These are phyloP conservation scores for Cheilosia grossa DNA, from an alignment of 2,888 invertebrate species.

Conservation along the genomic window DNA sequence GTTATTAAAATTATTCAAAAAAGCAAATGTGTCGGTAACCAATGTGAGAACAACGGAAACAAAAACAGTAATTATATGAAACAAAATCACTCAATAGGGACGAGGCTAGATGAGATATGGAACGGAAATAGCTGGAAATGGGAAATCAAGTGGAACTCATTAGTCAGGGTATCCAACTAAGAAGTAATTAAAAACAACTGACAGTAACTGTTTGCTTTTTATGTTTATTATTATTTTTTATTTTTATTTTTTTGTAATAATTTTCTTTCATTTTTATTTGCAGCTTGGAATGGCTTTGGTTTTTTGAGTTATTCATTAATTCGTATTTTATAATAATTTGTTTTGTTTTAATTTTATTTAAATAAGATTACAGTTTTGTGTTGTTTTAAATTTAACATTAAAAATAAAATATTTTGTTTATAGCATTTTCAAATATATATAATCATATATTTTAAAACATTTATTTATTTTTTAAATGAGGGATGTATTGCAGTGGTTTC, in stretches of 20 bases:
- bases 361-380: slow-evolving; percentile 62
- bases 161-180: background rate
- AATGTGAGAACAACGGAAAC: slow-evolving; percentile 13
- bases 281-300: slow-evolving; percentile 22
- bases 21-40: slow-evolving; percentile 30
- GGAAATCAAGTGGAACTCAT: background rate
- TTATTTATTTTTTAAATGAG: slow-evolving; percentile 13
- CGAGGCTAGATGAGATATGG: slow-evolving; percentile 6
- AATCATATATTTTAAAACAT: slow-evolving; percentile 37
- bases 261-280: slow-evolving; percentile 62
- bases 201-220: slow-evolving; percentile 43
- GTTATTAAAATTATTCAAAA: slow-evolving; percentile 72
- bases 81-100: slow-evolving; percentile 35
- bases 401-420: slow-evolving; percentile 49
- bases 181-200: slow-evolving; percentile 49
- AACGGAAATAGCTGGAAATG: slow-evolving; percentile 4
- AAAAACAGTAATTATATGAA: slow-evolving; percentile 1
- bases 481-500: slow-evolving; percentile 9
- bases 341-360: slow-evolving; percentile 67
- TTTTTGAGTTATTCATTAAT: slow-evolving; percentile 49
- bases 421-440: slow-evolving; percentile 63
- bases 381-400: slow-evolving; percentile 68
- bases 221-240: slow-evolving; percentile 16
- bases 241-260: slow-evolving; percentile 53
- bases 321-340: slow-evolving; percentile 75